phyloP scores from a whole-genome alignment of 2,113 vertebrate genomes.

The Boleophthalmus pectinirostris region DNA sequence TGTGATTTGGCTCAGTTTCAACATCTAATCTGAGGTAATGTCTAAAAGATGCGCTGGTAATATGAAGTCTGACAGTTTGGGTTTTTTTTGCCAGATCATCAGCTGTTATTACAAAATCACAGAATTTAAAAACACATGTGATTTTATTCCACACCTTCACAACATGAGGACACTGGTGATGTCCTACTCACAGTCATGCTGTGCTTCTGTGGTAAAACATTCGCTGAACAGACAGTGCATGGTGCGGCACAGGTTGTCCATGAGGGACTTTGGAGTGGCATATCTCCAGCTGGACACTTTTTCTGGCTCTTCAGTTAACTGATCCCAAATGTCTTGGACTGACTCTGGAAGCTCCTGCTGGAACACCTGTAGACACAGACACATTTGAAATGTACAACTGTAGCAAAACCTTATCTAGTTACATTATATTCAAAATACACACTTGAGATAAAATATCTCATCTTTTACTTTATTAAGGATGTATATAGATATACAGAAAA shows the following conservation, averaged over 20 bases:
- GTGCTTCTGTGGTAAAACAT: constrained; percentile 60
- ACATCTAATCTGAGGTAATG: neutral
- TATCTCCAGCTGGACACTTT: constrained; percentile 55
- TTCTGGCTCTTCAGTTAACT: constrained; percentile 59
- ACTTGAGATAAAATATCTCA: neutral
- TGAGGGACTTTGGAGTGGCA: constrained; percentile 73
- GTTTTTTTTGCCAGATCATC: neutral
- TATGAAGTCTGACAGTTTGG: neutral
- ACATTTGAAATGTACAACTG: neutral
- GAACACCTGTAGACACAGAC: constrained; percentile 44
- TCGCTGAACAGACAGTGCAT: constrained; percentile 76
- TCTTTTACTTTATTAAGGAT: neutral
- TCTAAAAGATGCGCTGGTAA: neutral
- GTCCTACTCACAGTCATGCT: constrained; percentile 69
- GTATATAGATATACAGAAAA: too few species aligned
- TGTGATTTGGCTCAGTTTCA: neutral
- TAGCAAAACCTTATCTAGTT: neutral
- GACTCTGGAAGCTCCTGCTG: constrained; percentile 64
- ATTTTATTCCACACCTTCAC: neutral
- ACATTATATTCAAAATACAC: neutral
- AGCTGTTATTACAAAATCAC: neutral
- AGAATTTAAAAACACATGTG: neutral
- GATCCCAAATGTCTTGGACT: constrained; percentile 63
- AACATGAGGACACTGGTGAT: neutral
- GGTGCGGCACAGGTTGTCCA: constrained; percentile 77